These are phyloP conservation scores for Hippocampus comes DNA, from an alignment of 2,113 vertebrate genomes.

Conservation along the genomic window DNA sequence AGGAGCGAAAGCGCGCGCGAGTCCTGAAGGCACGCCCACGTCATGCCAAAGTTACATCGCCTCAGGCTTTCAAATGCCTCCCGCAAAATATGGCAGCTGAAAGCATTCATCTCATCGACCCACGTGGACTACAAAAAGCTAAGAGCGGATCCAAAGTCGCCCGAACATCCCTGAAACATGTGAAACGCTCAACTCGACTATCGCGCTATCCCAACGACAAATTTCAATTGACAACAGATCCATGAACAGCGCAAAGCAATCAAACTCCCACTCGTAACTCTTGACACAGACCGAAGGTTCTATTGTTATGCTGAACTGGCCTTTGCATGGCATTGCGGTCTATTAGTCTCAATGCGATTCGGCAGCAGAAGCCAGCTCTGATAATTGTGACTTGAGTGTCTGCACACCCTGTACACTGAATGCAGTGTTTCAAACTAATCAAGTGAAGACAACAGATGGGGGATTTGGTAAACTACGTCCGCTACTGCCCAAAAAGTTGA, in stretches of 20 bases:
- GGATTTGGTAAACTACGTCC: background rate
- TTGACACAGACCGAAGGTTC: background rate
- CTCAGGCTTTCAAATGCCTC: conserved; percentile 36
- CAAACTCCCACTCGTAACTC: too few species aligned
- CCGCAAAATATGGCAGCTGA: conserved; percentile 37
- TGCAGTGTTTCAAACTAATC: conserved; percentile 29
- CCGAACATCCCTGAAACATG: conserved; percentile 6
- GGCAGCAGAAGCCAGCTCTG: conserved; percentile 38
- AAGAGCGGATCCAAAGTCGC: conserved; percentile 14
- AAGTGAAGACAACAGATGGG: conserved; percentile 27
- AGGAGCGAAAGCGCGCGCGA: conserved; percentile 30
- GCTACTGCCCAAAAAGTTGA: background rate
- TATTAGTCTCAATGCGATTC: conserved; percentile 23
- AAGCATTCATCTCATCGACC: conserved; percentile 5
- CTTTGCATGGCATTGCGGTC: background rate
- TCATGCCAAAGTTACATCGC: conserved; percentile 41
- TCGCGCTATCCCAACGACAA: background rate
- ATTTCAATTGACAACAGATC: background rate
- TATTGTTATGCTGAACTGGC: conserved; percentile 1
- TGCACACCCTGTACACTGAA: conserved; percentile 46
- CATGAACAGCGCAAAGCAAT: background rate
- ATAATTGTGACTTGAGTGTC: conserved; percentile 35
- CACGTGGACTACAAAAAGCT: conserved; percentile 26
- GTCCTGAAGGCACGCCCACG: conserved; percentile 26
- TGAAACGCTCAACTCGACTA: background rate